Evolutionary conservation across 2,888 invertebrate species (phyloP), one percentile per base, ranked within the genome.

Genomic region (Poecilus cupreus): DNA sequence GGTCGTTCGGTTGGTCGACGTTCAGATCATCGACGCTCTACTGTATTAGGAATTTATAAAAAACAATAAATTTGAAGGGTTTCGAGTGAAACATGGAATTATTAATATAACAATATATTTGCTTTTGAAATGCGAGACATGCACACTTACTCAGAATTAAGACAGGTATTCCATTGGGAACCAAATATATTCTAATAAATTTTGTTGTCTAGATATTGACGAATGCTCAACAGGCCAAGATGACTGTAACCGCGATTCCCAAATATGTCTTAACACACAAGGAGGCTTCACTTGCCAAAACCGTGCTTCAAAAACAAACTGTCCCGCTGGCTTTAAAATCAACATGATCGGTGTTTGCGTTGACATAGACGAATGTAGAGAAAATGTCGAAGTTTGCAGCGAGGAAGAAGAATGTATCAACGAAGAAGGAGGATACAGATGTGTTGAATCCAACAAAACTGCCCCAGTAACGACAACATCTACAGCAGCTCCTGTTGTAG

Each of bases 331-430:
- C 0, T 94, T 93, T 86, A 93, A 92, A 85, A 92, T 92, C 83
- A 91, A 92, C 16, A 68, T 78, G 57, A 78, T 72, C n/a, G 72
- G 68, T 13, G 5, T 77, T 37, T 78, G 77, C 24, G 70, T 37
- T 96, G 96, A 96, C 89, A 92, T 96, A 84, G 93, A 96, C 87
- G 96, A 96, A 88, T 96, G 96, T 85, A 89, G 90, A 0, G 89
- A 91, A 51, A 92, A 93, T 32, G 89, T 91, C 76, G 90, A 94
- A 78, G 89, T 91, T 76, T 94, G 94, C 78, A 91, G 90, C 0
- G 89, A 89, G 5, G 90, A 91, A 49, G 92, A 93, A 24, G 90
- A 91, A 0, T 94, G 94, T 85, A 91, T 93, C 84, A 94, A 94
- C 87, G 92, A 92, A 46, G 91, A 92, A 0, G 94, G 94, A 0